Conservation (phyloP, 2,888 invertebrate species). For the Ametastegia equiseti region DNA sequence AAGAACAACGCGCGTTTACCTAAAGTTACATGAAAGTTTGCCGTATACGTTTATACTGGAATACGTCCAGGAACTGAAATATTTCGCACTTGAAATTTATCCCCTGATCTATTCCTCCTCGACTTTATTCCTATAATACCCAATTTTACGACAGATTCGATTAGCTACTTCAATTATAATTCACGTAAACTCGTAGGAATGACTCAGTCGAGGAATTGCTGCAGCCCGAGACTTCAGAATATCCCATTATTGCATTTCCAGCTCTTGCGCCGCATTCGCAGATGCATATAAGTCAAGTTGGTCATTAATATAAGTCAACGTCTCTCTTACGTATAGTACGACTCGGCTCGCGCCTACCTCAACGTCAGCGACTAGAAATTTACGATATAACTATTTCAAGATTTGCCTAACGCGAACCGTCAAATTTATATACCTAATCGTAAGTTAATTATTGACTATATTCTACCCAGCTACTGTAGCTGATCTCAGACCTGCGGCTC, state of each 20-base stretch:
- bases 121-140: too few species aligned
- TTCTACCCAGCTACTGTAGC: not conserved
- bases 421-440: constrained; percentile 19
- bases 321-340: not conserved
- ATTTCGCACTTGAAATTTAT: too few species aligned
- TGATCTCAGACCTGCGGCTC: not conserved
- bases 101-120: not conserved
- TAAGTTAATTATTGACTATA: constrained; percentile 15
- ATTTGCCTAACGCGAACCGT: constrained; percentile 25
- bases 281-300: constrained; percentile 32
- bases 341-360: not conserved
- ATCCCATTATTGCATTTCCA: constrained; percentile 24
- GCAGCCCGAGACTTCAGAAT: constrained; percentile 11
- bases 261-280: not conserved
- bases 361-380: constrained; percentile 7
- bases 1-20: constrained; percentile 53
- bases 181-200: constrained; percentile 20
- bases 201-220: not conserved
- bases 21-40: constrained; percentile 1
- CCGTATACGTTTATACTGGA: not conserved
- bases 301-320: constrained; percentile 26
- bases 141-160: not conserved
- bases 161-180: constrained; percentile 17
- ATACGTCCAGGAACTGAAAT: not conserved
- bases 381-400: constrained; percentile 20